Base-by-base conservation (phyloP, 2,797 vertebrate species). In the Distichodus sexfasciatus region DNA sequence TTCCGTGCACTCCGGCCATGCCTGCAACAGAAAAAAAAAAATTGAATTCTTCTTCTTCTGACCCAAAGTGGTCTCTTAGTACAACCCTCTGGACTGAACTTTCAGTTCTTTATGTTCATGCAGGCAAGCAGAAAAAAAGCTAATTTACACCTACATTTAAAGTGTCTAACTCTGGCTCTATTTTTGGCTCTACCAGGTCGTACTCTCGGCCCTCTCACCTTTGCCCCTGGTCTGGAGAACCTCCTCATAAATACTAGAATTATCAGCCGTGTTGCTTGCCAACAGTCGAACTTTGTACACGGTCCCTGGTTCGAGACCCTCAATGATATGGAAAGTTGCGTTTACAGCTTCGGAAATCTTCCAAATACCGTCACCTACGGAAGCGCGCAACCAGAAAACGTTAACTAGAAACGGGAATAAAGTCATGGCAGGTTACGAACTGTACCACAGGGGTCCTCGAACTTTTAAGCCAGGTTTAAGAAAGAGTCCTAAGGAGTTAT, bases 191-290 rank as follows among this genome's bases (percentile, higher is more conserved):
- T 28, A 28, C 26, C 24, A 28, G 31, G 10, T n/a, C 53, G 29
- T 12, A 19, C 38, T 66, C 48, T 59, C 51, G 68, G 12, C 35
- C 71, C 72, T 85, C 94, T 98, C 93, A 97, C 94, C 94, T 98
- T 91, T 92, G 84, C 88, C 92, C 84, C 84, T 91, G 21, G 94
- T 94, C 87, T 94, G 90, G 92, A 97, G 93, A 91, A 97, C 91
- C 73, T 95, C 95, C 90, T 97, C 94, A 80, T 93, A 98, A 93
- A 96, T 92, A 87, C 94, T 95, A 94, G 92, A 90, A 67, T 93
- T 94, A 94, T 93, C 90, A 77, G 92, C 89, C 88, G 92, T 90
- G 73, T 85, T 87, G 92, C 94, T 94, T 90, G 92, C 90, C 90
- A 94, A 81, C 82, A 96, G 93, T 81, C 90, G 94, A 79, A 96